A percentile compares a stretch with the other conserved stretches of the same genome.
Evolutionary conservation across 2,888 invertebrate species (phyloP).

Genomic region (Tricholauxania praeusta): DNA sequence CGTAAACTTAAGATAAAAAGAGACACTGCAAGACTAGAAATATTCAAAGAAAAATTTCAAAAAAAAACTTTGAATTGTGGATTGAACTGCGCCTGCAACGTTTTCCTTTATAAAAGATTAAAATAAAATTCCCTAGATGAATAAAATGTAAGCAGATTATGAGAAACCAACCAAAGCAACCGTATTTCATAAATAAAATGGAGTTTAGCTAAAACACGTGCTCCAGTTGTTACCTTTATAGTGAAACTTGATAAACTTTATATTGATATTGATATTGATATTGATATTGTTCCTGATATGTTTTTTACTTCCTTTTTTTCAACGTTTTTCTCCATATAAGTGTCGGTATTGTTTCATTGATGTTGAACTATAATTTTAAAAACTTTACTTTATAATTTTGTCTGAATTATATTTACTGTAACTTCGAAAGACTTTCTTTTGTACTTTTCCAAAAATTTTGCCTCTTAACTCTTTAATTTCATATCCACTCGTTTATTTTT

Average conservation of each 20-base stretch:
- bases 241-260: constrained; percentile 1
- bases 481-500: neutral
- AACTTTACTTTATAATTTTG: constrained; percentile 1
- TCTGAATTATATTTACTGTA: too few species aligned
- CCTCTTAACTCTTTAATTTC: neutral
- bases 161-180: constrained; percentile 48
- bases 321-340: constrained; percentile 47
- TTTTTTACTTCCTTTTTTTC: constrained; percentile 30
- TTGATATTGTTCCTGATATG: constrained; percentile 18
- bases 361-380: constrained; percentile 41
- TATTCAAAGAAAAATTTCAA: neutral
- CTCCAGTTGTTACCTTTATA: constrained; percentile 48
- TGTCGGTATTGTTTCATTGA: constrained; percentile 46
- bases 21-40: neutral
- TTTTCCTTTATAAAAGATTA: constrained; percentile 40
- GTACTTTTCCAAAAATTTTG: neutral
- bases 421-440: neutral
- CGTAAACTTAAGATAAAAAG: constrained; percentile 27
- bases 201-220: constrained; percentile 61
- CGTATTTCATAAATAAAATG: constrained; percentile 47
- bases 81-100: constrained; percentile 62
- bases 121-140: constrained; percentile 6
- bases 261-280: constrained; percentile 11
- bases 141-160: neutral
- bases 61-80: constrained; percentile 52